These are phyloP conservation scores for Champsocephalus esox DNA, from an alignment of 2,797 vertebrate genomes.

Conservation along the genomic window DNA sequence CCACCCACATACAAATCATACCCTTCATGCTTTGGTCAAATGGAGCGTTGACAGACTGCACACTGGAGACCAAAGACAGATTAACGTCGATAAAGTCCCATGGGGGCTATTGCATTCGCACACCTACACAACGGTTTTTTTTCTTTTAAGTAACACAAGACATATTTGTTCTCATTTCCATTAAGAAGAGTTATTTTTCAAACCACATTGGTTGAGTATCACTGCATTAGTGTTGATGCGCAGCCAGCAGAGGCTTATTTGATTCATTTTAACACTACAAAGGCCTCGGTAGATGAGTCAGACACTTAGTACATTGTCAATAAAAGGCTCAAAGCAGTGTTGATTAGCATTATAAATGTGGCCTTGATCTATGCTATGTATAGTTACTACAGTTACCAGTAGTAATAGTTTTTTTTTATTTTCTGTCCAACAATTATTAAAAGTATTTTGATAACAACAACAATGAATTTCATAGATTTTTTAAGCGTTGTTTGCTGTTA, in stretches of 20 bases:
- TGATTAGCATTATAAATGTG: constrained; percentile 26
- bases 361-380: background rate
- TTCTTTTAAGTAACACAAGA: background rate
- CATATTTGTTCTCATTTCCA: background rate
- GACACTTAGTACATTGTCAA: constrained; percentile 28
- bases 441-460: background rate
- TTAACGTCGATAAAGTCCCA: constrained; percentile 27
- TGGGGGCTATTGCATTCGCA: constrained; percentile 10
- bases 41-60: constrained; percentile 39
- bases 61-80: constrained; percentile 36
- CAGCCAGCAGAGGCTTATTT: constrained; percentile 15
- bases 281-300: constrained; percentile 26
- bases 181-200: constrained; percentile 21
- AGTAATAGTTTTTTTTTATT: background rate
- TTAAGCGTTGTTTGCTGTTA: background rate
- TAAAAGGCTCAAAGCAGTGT: constrained; percentile 10
- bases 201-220: constrained; percentile 13
- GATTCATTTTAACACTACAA: constrained; percentile 31
- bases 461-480: too few relatives aligned
- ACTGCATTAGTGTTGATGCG: constrained; percentile 14
- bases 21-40: constrained; percentile 54
- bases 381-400: background rate
- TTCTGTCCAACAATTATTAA: background rate
- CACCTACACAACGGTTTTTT: constrained; percentile 36
- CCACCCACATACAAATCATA: constrained; percentile 53